Evolutionary conservation across 1,140 invertebrate genomes (phyloP), one percentile per base, ranked within the genome.

Genomic region (Holcopasites calliopsidis): DNA sequence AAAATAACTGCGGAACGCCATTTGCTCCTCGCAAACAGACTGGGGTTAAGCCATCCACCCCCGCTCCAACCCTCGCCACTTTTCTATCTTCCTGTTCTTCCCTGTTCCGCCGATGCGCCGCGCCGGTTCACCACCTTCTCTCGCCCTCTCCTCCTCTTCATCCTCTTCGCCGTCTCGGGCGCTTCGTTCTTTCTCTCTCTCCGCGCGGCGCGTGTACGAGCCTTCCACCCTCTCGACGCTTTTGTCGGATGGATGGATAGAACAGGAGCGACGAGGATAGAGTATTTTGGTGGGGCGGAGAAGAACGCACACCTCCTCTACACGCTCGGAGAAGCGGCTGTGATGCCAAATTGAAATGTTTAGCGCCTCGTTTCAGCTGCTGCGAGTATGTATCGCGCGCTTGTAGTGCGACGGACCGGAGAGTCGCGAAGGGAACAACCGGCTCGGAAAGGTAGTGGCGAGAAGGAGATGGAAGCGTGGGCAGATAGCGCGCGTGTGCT

Each of bases 1-100:
- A 91, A 92, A 92, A 92, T 92, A 92, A 91, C 91, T 92, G 91
- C 90, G 89, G 89, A 91, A 91, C 89, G 89, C 91, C 91, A 92
- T 92, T 92, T 91, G 90, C 90, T 87, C 85, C 87, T 89, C 86
- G 87, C 89, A 90, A 92, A 91, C 88, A 90, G 86, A 90, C 86
- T 84, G 77, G 85, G 85, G 87, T 88, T 88, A 88, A 90, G 89
- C 88, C 84, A 84, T 68, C 75, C 70, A 69, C 62, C 35, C 38
- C 42, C 65, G 55, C 49, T 79, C 77, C 80, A 69, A 77, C 77
- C 55, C 69, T 71, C 61, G 61, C 50, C 35, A 65, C 77, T 80
- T 77, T 73, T 68, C 64, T 69, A 2, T 74, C 76, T 35, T 74
- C 60, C 79, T 72, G 49, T 35, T 47, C 58, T 38, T 70, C 64